Conservation (phyloP, 2,888 invertebrate genomes). For the Anarsia innoxiella region DNA sequence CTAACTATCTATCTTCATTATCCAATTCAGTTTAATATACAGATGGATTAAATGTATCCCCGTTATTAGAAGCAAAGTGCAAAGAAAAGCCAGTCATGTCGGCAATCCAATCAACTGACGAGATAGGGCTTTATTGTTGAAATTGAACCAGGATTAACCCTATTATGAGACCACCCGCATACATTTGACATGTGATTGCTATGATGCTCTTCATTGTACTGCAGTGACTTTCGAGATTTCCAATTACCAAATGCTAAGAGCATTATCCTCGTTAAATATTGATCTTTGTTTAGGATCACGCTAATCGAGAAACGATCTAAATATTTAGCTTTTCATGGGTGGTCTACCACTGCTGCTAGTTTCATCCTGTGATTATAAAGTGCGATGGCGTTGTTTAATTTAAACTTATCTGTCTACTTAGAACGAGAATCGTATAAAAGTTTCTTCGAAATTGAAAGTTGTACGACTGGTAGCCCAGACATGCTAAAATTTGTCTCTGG, state of each 20-base stretch:
- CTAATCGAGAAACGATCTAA: slow-evolving; percentile 21
- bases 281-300: slow-evolving; percentile 16
- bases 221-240: slow-evolving; percentile 13
- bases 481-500: slow-evolving; percentile 53
- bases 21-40: too few relatives aligned
- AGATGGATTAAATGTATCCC: too few relatives aligned
- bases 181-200: slow-evolving; percentile 29
- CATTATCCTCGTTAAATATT: slow-evolving; percentile 32
- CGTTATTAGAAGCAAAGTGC: slow-evolving; percentile 9
- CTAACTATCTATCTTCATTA: too few relatives aligned
- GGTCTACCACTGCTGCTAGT: too few relatives aligned
- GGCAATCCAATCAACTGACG: slow-evolving; percentile 11
- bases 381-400: too few relatives aligned
- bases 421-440: slow-evolving; percentile 10
- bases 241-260: slow-evolving; percentile 29
- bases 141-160: slow-evolving; percentile 50
- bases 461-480: slow-evolving; percentile 32
- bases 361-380: too few relatives aligned
- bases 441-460: slow-evolving; percentile 40
- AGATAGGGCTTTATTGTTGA: slow-evolving; percentile 34
- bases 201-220: slow-evolving; percentile 22
- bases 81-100: slow-evolving; percentile 26
- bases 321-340: slow-evolving; percentile 30
- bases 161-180: slow-evolving; percentile 57
- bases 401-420: too few relatives aligned